These are phyloP conservation scores for Heliconius hortense DNA, from an alignment of 2,888 invertebrate species.

Conservation along the genomic window DNA sequence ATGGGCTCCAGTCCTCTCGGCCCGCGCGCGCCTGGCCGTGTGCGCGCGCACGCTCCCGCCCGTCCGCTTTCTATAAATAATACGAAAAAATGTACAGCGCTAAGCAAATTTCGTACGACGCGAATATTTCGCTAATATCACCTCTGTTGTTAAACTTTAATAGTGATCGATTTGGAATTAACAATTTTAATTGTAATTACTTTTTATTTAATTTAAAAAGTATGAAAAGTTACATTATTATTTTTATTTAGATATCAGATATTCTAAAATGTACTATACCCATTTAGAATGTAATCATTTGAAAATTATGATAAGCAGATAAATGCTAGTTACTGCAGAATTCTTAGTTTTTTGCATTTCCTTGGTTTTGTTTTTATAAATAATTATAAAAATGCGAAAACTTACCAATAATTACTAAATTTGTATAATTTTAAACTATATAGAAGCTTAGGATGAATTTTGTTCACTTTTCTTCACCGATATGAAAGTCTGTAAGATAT, in stretches of 20 bases:
- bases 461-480: neutral
- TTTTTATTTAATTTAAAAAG: neutral
- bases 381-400: neutral
- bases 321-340: neutral
- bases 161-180: neutral
- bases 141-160: conserved; percentile 41
- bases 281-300: neutral
- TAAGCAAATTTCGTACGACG: conserved; percentile 64
- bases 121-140: conserved; percentile 74
- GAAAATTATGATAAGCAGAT: neutral
- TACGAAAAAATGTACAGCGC: conserved; percentile 75
- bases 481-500: neutral
- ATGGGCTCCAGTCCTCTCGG: conserved; percentile 73
- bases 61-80: conserved; percentile 80
- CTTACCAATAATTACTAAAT: neutral
- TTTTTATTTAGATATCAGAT: neutral
- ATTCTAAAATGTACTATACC: neutral
- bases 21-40: conserved; percentile 74
- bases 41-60: conserved; percentile 65
- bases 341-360: neutral
- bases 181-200: neutral
- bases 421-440: neutral
- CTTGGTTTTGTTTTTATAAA: neutral
- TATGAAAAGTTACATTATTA: too few relatives aligned
- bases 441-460: neutral